phyloP scores from a whole-genome alignment of 2,888 invertebrate genomes.

The Melolontha melolontha region DNA sequence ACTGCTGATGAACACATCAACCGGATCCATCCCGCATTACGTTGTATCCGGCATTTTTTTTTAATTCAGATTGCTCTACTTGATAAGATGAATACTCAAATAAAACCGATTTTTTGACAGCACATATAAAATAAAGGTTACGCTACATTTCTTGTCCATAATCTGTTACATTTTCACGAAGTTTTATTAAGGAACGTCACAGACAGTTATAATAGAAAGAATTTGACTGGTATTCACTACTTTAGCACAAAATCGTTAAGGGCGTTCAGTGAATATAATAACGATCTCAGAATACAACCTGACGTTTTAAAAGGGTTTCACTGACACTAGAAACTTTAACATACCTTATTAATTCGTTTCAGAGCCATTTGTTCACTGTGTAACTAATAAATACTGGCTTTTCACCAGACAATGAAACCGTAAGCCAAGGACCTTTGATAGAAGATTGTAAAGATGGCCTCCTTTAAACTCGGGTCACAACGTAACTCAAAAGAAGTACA shows the following conservation, averaged over 20 bases:
- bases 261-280: slow-evolving; percentile 65
- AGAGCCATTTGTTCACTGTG: slow-evolving; percentile 87
- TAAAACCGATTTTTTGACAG: slow-evolving; percentile 35
- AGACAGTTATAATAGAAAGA: slow-evolving; percentile 65
- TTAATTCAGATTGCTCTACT: slow-evolving; percentile 47
- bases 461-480: slow-evolving; percentile 82
- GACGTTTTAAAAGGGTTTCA: slow-evolving; percentile 50
- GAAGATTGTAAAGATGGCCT: slow-evolving; percentile 89
- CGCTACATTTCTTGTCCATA: not conserved
- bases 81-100: slow-evolving; percentile 47
- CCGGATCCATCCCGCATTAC: slow-evolving; percentile 57
- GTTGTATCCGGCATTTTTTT: slow-evolving; percentile 66
- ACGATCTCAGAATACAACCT: slow-evolving; percentile 49
- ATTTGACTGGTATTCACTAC: slow-evolving; percentile 76
- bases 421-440: slow-evolving; percentile 88
- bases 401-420: slow-evolving; percentile 85
- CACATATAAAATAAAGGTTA: slow-evolving; percentile 32
- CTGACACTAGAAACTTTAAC: slow-evolving; percentile 65
- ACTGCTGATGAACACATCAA: slow-evolving; percentile 43
- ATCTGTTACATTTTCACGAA: not conserved
- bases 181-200: slow-evolving; percentile 41
- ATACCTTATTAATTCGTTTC: slow-evolving; percentile 97
- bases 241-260: slow-evolving; percentile 72
- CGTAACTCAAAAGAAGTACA: slow-evolving; percentile 71
- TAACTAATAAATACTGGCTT: slow-evolving; percentile 80